A percentile compares a stretch with the other conserved stretches of the same genome.
Evolutionary conservation across 1,140 invertebrate species (phyloP).

Genomic region (Cyclargus thomasi): DNA sequence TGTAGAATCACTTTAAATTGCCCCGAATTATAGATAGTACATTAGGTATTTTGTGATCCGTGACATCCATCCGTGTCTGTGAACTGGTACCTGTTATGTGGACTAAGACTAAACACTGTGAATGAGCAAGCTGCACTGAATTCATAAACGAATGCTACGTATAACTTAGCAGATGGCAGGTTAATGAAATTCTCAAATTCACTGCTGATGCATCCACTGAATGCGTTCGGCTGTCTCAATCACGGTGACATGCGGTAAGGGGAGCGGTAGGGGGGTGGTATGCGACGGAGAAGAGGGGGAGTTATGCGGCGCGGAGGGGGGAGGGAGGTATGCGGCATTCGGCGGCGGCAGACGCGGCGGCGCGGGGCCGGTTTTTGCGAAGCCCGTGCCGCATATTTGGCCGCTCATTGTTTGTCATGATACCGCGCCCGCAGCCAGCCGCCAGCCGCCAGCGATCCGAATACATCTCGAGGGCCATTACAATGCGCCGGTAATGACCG

Average conservation of each 20-base stretch:
- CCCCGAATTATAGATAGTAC: no score
- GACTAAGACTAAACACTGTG: background rate
- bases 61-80: no score
- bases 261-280: background rate
- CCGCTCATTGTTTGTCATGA: slow-evolving; percentile 10
- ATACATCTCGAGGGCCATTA: background rate
- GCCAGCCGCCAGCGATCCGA: background rate
- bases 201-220: background rate
- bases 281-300: background rate
- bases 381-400: slow-evolving; percentile 10
- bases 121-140: background rate
- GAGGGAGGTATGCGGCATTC: background rate
- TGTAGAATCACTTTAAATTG: no score
- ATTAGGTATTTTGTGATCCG: no score
- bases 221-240: background rate
- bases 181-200: background rate
- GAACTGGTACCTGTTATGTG: no score
- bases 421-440: background rate
- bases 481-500: background rate
- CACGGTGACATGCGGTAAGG: background rate
- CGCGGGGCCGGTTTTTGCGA: slow-evolving; percentile 11
- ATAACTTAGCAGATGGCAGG: background rate
- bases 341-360: slow-evolving; percentile 13
- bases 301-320: background rate
- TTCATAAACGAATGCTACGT: background rate